Percentiles rank a stretch among this genome's conserved stretches.
Evolutionary conservation across 2,797 vertebrate genomes (phyloP).

Genomic region (Okamejei kenojei): DNA sequence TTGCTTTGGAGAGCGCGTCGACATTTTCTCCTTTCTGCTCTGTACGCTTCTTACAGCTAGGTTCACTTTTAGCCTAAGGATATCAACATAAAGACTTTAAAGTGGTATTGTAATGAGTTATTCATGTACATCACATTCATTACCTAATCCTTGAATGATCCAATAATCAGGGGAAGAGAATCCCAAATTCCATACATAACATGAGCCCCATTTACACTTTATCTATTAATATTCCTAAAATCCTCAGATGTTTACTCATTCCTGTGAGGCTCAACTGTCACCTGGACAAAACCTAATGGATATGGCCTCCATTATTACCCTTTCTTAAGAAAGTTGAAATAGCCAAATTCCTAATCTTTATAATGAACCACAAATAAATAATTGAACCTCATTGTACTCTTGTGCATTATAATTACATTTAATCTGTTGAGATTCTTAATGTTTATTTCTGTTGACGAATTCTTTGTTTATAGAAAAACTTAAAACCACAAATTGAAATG

Average conservation of each 20-base stretch:
- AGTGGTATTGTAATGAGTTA: neutral
- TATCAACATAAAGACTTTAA: neutral
- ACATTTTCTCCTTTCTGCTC: constrained; percentile 69
- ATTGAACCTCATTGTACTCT: neutral
- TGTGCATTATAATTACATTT: neutral
- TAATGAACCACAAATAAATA: neutral
- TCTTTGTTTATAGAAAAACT: neutral
- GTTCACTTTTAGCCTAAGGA: constrained; percentile 88
- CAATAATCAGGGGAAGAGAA: neutral
- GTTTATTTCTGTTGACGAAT: neutral
- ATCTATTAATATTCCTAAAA: neutral
- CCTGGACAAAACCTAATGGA: neutral
- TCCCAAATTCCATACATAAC: neutral
- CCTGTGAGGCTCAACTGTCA: neutral
- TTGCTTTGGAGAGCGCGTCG: constrained; percentile 62
- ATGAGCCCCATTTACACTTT: neutral
- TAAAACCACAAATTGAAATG: neutral
- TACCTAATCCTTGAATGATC: neutral
- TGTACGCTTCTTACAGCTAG: constrained; percentile 78
- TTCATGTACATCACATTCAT: neutral
- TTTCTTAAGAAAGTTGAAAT: neutral
- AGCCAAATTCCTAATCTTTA: neutral
- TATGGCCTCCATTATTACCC: neutral
- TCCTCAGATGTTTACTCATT: neutral
- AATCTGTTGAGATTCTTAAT: neutral